phyloP scores from a whole-genome alignment of 1,140 invertebrate genomes.

The Platyscapa corneri region DNA sequence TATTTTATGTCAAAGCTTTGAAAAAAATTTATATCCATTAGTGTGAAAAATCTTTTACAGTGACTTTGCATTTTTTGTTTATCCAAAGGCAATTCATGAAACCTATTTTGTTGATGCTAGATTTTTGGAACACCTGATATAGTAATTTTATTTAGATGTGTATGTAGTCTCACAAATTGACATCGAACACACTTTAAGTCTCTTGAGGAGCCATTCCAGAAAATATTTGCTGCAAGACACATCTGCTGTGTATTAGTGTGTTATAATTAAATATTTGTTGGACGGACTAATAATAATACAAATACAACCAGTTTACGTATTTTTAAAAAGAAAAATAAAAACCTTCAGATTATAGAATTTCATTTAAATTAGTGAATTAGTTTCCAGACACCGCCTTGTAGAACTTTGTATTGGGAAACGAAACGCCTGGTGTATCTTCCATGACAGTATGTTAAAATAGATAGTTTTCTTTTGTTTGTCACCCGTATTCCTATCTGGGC shows the following conservation, averaged over 20 bases:
- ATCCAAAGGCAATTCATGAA: background rate
- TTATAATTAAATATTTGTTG: background rate
- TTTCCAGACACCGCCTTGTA: background rate
- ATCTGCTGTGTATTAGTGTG: background rate
- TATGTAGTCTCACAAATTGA: background rate
- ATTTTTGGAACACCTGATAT: background rate
- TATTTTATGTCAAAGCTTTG: background rate
- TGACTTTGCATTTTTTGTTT: background rate
- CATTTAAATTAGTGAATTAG: too few relatives aligned
- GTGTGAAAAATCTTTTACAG: background rate
- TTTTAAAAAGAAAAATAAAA: background rate
- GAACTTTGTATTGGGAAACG: background rate
- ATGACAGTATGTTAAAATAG: slow-evolving; percentile 46
- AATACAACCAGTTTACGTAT: too few relatives aligned
- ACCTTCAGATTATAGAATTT: background rate
- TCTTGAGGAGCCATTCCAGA: background rate
- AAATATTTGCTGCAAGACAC: background rate
- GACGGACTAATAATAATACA: background rate
- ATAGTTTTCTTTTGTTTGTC: background rate
- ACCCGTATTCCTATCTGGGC: background rate
- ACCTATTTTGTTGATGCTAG: background rate
- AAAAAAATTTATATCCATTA: background rate
- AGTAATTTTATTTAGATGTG: background rate
- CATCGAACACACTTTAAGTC: background rate
- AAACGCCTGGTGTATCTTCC: slow-evolving; percentile 15